Percentiles rank a stretch among this genome's conserved stretches.
Evolutionary conservation across 2,888 invertebrate genomes (phyloP).

Genomic region (Tipula vernalis): DNA sequence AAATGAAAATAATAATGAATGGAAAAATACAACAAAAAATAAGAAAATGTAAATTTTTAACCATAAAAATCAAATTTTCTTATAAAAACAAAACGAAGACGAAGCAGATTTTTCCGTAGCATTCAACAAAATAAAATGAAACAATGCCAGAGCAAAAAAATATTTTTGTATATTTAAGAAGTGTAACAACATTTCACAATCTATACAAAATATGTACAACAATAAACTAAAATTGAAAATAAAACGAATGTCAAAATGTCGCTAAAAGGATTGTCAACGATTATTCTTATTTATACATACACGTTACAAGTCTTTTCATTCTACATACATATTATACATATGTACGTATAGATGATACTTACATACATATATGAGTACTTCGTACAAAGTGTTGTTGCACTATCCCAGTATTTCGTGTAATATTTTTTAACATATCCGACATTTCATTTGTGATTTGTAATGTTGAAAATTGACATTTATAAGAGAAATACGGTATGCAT

Average conservation of each 20-base stretch:
- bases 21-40: not conserved
- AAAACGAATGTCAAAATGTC: slow-evolving; percentile 4
- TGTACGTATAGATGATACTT: too few species aligned
- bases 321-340: too few species aligned
- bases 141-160: not conserved
- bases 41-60: not conserved
- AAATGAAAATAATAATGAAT: not conserved
- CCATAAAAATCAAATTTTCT: slow-evolving; percentile 4
- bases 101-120: not conserved
- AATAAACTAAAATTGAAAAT: not conserved
- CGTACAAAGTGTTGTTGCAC: not conserved
- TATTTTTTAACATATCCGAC: not conserved
- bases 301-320: not conserved
- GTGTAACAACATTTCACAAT: not conserved
- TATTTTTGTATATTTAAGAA: not conserved
- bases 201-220: not conserved
- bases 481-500: not conserved
- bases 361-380: not conserved
- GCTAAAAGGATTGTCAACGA: slow-evolving; percentile 4
- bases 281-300: not conserved
- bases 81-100: not conserved
- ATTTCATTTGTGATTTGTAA: not conserved
- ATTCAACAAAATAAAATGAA: not conserved
- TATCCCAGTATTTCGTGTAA: not conserved
- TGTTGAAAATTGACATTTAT: not conserved